A percentile compares a stretch with the other conserved stretches of the same genome.
Evolutionary conservation across 1,140 invertebrate genomes (phyloP).

Genomic region (Drosophila athabasca): DNA sequence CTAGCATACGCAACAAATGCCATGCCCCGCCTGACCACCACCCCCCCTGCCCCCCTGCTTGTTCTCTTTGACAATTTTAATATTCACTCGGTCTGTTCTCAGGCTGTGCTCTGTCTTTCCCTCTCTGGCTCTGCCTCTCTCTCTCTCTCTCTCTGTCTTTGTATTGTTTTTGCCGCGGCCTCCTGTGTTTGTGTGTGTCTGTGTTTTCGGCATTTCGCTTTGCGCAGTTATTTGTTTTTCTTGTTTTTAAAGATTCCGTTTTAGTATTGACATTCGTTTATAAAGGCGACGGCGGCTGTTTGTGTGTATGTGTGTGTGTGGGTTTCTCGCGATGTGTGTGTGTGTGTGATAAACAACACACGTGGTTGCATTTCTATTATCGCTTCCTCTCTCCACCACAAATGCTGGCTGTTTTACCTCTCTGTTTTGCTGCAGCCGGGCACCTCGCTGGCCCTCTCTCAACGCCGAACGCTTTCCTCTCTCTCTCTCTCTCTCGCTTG

Average conservation of each 20-base stretch:
- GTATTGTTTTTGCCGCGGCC: conserved; percentile 38
- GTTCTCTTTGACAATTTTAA: conserved; percentile 30
- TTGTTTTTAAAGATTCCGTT: conserved; percentile 76
- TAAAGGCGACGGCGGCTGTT: conserved; percentile 23
- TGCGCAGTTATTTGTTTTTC: conserved; percentile 79
- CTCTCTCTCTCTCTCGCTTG: conserved; percentile 8
- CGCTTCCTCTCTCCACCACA: conserved; percentile 11
- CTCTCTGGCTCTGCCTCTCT: conserved; percentile 2
- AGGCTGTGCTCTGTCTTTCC: not conserved
- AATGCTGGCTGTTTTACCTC: too few species aligned
- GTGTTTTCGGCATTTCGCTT: conserved; percentile 70
- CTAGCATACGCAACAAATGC: conserved; percentile 12
- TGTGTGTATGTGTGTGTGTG: conserved; percentile 28
- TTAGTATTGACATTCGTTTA: conserved; percentile 73
- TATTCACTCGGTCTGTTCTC: not conserved
- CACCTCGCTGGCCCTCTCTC: too few species aligned
- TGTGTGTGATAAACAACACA: conserved; percentile 74
- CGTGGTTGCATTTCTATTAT: conserved; percentile 71
- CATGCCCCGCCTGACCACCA: too few species aligned
- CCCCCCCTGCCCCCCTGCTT: too few species aligned
- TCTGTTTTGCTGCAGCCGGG: too few species aligned
- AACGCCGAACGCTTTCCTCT: not conserved
- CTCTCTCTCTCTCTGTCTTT: not conserved
- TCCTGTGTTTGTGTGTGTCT: conserved; percentile 11
- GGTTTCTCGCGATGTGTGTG: conserved; percentile 22